A percentile compares a stretch with the other conserved stretches of the same genome.
Conservation (phyloP, 2,797 vertebrate genomes). For the Podarcis lilfordi region DNA sequence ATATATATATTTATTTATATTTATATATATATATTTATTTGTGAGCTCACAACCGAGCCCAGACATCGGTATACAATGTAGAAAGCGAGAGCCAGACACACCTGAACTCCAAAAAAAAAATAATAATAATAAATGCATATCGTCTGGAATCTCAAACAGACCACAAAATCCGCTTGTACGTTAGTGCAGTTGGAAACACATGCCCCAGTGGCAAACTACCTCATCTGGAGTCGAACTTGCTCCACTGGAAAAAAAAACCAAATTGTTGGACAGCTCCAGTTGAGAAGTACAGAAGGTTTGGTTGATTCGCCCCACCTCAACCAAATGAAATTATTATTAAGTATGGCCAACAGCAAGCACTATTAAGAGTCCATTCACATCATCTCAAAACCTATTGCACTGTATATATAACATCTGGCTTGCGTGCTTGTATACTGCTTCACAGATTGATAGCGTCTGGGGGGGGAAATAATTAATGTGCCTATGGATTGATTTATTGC, state of each 20-base stretch:
- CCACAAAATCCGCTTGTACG: constrained; percentile 63
- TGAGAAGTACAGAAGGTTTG: neutral
- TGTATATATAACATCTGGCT: neutral
- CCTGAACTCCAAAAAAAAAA: constrained; percentile 52
- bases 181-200: constrained; percentile 51
- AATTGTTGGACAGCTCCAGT: neutral
- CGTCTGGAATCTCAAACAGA: constrained; percentile 58
- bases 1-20: constrained; percentile 61
- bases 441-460: neutral
- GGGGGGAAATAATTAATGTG: neutral
- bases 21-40: constrained; percentile 64
- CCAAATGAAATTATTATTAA: neutral
- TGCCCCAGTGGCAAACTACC: constrained; percentile 30
- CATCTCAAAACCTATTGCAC: constrained; percentile 8
- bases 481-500: neutral
- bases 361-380: neutral
- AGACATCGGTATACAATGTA: constrained; percentile 69
- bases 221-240: constrained; percentile 2
- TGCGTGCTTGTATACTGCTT: neutral
- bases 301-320: neutral
- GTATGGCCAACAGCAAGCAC: neutral
- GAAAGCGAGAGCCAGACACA: constrained; percentile 72
- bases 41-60: constrained; percentile 71
- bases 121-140: constrained; percentile 14
- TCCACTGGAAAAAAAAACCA: constrained; percentile 4